Conservation (phyloP, 2,113 vertebrate genomes). For the Rhea pennata region DNA sequence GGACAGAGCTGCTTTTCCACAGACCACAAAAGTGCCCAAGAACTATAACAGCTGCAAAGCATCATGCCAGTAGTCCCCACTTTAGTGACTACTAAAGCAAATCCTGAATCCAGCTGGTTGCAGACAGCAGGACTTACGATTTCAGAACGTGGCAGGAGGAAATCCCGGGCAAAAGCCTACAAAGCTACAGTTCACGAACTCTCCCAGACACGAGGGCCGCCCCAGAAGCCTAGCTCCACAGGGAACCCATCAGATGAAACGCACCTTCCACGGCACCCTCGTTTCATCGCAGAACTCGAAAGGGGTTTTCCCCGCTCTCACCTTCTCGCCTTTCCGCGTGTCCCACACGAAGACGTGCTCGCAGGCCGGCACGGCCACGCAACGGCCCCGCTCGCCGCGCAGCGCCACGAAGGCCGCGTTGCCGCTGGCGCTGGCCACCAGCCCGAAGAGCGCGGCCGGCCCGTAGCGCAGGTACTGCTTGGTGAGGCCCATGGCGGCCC, state of each 20-base stretch:
- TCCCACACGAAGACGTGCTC: conserved; percentile 98
- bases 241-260: not conserved
- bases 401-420: conserved; percentile 85
- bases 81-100: not conserved
- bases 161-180: not conserved
- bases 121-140: accelerated
- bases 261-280: accelerated
- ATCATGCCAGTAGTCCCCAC: not conserved
- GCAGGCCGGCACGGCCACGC: conserved; percentile 91
- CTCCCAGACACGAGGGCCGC: accelerated
- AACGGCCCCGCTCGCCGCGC: conserved; percentile 89
- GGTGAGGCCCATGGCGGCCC: conserved; percentile 88
- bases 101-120: not conserved
- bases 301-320: conserved; percentile 17
- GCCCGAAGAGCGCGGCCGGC: conserved; percentile 87
- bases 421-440: conserved; percentile 89
- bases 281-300: not conserved
- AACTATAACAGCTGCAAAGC: not conserved
- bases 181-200: not conserved
- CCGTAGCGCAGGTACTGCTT: conserved; percentile 94
- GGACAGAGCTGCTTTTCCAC: not conserved
- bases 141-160: not conserved
- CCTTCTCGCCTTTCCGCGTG: conserved; percentile 93
- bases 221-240: not conserved
- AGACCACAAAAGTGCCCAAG: not conserved